A percentile compares a stretch with the other conserved stretches of the same genome.
Conservation (phyloP, 2,888 invertebrate genomes). For the Leptinotarsa rubiginosa region DNA sequence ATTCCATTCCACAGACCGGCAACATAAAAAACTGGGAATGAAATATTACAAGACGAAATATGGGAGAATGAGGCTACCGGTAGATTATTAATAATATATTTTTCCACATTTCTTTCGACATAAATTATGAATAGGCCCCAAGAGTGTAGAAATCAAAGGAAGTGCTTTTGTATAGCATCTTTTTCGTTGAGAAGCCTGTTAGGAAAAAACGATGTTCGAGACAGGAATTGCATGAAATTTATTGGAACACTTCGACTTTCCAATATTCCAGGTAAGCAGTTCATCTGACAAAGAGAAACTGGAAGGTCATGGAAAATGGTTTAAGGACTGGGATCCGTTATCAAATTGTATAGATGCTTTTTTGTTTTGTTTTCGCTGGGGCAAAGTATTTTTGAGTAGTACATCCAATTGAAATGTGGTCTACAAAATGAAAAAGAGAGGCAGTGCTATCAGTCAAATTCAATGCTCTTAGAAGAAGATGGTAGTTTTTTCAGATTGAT, state of each 20-base stretch:
- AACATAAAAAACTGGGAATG: not conserved
- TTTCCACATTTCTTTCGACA: constrained; percentile 34
- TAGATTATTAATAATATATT: not conserved
- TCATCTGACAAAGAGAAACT: too few relatives aligned
- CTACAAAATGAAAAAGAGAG: too few relatives aligned
- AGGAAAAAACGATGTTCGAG: not conserved
- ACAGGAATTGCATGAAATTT: not conserved
- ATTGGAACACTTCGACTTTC: not conserved
- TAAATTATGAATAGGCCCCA: constrained; percentile 39
- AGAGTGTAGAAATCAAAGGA: constrained; percentile 37
- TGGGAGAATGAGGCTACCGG: not conserved
- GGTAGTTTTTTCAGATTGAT: too few relatives aligned
- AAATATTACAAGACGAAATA: not conserved
- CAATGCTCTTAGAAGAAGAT: too few relatives aligned
- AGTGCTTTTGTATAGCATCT: constrained; percentile 35
- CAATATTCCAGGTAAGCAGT: not conserved
- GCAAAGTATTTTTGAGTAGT: too few relatives aligned
- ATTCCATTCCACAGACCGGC: not conserved
- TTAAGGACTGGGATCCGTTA: too few relatives aligned
- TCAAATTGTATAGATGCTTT: too few relatives aligned
- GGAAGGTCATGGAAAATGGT: too few relatives aligned
- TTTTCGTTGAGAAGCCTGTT: constrained; percentile 22
- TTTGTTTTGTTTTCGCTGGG: too few relatives aligned
- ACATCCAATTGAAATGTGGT: too few relatives aligned
- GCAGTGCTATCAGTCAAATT: too few relatives aligned